These are phyloP conservation scores for Oxystoma pomonae DNA, from an alignment of 2,888 invertebrate genomes.

Conservation along the genomic window DNA sequence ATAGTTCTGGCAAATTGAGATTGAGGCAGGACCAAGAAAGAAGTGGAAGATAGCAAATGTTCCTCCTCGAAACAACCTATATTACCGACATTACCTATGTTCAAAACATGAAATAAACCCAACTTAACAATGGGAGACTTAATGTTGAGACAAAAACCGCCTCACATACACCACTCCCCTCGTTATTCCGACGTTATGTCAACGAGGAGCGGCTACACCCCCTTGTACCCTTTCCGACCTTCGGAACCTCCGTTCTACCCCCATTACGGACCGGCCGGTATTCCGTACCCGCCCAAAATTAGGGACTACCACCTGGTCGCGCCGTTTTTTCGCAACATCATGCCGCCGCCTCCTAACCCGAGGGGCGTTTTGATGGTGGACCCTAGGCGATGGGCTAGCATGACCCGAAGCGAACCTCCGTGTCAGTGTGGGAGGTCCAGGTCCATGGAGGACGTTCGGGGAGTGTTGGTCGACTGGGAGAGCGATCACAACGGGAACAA, in stretches of 20 bases:
- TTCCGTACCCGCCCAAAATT: conserved; percentile 51
- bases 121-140: conserved; percentile 62
- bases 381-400: conserved; percentile 33
- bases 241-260: conserved; percentile 38
- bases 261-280: conserved; percentile 50
- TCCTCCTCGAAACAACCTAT: too few relatives aligned
- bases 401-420: conserved; percentile 30
- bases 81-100: too few relatives aligned
- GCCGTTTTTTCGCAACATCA: conserved; percentile 63
- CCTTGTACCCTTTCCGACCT: conserved; percentile 36
- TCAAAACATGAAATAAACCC: too few relatives aligned
- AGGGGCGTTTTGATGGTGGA: conserved; percentile 42
- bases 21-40: too few relatives aligned
- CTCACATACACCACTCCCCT: conserved; percentile 43
- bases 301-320: conserved; percentile 62
- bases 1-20: too few relatives aligned
- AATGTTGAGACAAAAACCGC: conserved; percentile 58
- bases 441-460: conserved; percentile 69
- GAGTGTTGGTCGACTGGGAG: conserved; percentile 60
- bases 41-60: too few relatives aligned
- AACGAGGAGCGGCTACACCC: conserved; percentile 55
- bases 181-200: conserved; percentile 50
- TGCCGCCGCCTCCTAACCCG: conserved; percentile 55
- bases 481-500: conserved; percentile 62
- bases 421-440: conserved; percentile 62